Conservation (phyloP, 2,888 invertebrate species). For the Cordilura impudica region DNA sequence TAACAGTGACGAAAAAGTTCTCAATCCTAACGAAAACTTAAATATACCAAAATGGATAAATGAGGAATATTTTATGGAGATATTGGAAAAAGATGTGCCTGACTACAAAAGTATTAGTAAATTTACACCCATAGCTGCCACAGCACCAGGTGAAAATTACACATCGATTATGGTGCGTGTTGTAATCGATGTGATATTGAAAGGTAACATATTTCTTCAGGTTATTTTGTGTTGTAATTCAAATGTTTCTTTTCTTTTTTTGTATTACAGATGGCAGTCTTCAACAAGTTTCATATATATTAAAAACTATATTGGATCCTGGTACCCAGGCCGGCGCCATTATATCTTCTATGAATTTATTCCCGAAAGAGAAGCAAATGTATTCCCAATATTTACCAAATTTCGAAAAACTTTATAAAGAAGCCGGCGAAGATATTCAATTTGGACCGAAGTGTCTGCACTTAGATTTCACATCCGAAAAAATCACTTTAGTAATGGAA, state of each 20-base stretch:
- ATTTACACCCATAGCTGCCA: conserved; percentile 69
- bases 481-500: too few relatives aligned
- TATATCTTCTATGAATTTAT: conserved; percentile 67
- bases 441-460: conserved; percentile 69
- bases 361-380: conserved; percentile 72
- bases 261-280: conserved; percentile 64
- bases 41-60: conserved; percentile 70
- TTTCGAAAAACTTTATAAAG: conserved; percentile 68
- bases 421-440: conserved; percentile 67
- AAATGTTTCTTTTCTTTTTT: background rate
- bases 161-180: conserved; percentile 72
- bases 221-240: too few relatives aligned
- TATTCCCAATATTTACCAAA: conserved; percentile 68
- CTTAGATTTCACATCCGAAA: conserved; percentile 64
- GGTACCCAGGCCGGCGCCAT: conserved; percentile 56
- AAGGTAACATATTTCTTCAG: conserved; percentile 69
- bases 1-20: background rate
- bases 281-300: too few relatives aligned
- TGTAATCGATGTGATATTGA: conserved; percentile 67
- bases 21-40: conserved; percentile 69
- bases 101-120: conserved; percentile 63
- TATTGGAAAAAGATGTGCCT: conserved; percentile 67
- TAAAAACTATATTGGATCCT: too few relatives aligned
- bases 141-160: conserved; percentile 73
- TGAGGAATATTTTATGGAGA: conserved; percentile 67